Conservation (phyloP, 2,888 invertebrate species). For the Atethmia centrago region DNA sequence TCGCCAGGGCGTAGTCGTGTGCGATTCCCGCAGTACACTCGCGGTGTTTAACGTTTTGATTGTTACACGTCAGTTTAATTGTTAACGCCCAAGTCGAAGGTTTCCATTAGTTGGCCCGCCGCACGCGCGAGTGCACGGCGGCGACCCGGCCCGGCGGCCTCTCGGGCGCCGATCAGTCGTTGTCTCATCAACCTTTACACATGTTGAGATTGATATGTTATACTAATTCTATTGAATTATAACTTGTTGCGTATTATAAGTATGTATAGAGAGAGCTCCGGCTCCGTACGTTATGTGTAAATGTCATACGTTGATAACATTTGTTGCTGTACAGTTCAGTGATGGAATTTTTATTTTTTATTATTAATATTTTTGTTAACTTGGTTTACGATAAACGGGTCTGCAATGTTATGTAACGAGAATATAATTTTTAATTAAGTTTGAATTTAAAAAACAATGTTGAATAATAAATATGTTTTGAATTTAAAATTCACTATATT, state of each 20-base stretch:
- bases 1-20: conserved; percentile 68
- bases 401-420: conserved; percentile 87
- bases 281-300: conserved; percentile 67
- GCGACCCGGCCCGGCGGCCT: conserved; percentile 37
- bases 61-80: conserved; percentile 62
- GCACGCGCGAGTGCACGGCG: conserved; percentile 54
- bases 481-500: conserved; percentile 88
- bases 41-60: conserved; percentile 64
- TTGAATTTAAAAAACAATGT: conserved; percentile 81
- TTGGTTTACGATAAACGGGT: conserved; percentile 89
- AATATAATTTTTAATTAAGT: conserved; percentile 85
- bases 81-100: conserved; percentile 55
- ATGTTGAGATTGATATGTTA: conserved; percentile 90
- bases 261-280: conserved; percentile 72
- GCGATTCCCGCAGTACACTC: conserved; percentile 73
- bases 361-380: conserved; percentile 85
- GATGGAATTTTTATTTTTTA: conserved; percentile 86
- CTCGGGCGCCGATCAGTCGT: conserved; percentile 77
- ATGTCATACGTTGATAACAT: conserved; percentile 76
- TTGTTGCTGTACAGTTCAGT: conserved; percentile 84
- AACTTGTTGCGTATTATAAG: conserved; percentile 90
- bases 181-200: conserved; percentile 89
- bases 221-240: conserved; percentile 90
- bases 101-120: conserved; percentile 43
- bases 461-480: conserved; percentile 81